Evolutionary conservation across 1,140 invertebrate species (phyloP), one percentile per base, ranked within the genome.

Genomic region (Hyles euphorbiae): DNA sequence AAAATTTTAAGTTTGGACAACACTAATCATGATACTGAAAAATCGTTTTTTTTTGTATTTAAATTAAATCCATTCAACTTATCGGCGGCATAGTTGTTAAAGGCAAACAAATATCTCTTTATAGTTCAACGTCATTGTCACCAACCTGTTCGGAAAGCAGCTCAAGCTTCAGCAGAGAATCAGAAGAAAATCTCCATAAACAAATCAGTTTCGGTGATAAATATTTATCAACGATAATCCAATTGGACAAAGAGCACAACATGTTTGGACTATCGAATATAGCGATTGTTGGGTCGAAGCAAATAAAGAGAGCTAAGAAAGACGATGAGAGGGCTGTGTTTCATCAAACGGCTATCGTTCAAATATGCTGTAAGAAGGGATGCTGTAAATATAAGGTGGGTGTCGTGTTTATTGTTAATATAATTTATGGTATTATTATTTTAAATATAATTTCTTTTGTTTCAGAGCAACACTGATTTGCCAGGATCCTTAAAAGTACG

Each of bases 221-320:
- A 65, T 81, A 72, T 22, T 56, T 88, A 11, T 86, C 81, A 6
- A 88, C 85, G 2, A 82, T 88, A 58, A 67, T 88, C 0, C 69
- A 64, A 7, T 53, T 88, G 34, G 81, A 87, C 58, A 74, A 69
- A 64, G 82, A 85, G 52, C 79, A 87, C 34, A 87, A 83, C 12
- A 66, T 87, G 72, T 87, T 84, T 61, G 82, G 84, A 5, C 11
- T 87, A 50, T 83, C 83, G 3, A 84, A 81, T 57, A 83, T 84
- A 43, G 67, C 80, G 7, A 82, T 84, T 1, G 70, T 78, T 50
- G 73, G 69, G 40, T 57, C 73, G 49, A 75, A 68, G 9, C 56
- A 63, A 49, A 76, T 72, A 7, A 73, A 68, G 51, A 75, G 72
- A 43, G 69, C 58, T 32, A 64, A 62, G 10, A 83, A 83, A 55